phyloP scores from a whole-genome alignment of 2,113 vertebrate genomes.

The Datnioides undecimradiatus region DNA sequence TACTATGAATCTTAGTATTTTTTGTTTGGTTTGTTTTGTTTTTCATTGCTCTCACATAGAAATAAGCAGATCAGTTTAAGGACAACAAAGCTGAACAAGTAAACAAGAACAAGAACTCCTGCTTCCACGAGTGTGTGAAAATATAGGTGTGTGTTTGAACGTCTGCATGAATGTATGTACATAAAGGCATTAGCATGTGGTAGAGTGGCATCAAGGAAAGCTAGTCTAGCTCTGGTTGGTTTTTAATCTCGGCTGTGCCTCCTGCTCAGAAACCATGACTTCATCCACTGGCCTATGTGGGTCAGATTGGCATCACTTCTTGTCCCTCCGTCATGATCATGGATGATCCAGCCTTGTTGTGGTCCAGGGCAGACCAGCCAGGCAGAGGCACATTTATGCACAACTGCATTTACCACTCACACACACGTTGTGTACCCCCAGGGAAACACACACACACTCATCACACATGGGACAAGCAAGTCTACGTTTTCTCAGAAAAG shows the following conservation, averaged over 20 bases:
- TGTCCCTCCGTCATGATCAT: background rate
- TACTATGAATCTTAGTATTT: no score
- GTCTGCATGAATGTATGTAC: no score
- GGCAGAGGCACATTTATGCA: background rate
- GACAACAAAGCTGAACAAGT: no score
- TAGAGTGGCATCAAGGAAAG: background rate
- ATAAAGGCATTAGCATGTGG: conserved; percentile 6
- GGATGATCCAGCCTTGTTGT: background rate
- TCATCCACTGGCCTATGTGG: conserved; percentile 41
- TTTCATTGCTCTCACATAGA: no score
- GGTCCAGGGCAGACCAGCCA: background rate
- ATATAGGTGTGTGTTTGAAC: no score
- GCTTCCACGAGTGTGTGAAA: no score
- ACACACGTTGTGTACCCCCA: background rate
- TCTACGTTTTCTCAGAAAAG: conserved; percentile 32
- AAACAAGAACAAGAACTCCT: no score
- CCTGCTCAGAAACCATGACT: conserved; percentile 35
- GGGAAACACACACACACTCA: background rate
- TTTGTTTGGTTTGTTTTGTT: no score
- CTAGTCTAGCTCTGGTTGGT: background rate
- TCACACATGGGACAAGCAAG: conserved; percentile 8
- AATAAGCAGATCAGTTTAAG: no score
- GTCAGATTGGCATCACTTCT: conserved; percentile 21
- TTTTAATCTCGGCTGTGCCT: conserved; percentile 33
- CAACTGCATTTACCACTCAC: background rate